Evolutionary conservation across 2,797 vertebrate genomes (phyloP).

Genomic region (Merluccius polli): DNA sequence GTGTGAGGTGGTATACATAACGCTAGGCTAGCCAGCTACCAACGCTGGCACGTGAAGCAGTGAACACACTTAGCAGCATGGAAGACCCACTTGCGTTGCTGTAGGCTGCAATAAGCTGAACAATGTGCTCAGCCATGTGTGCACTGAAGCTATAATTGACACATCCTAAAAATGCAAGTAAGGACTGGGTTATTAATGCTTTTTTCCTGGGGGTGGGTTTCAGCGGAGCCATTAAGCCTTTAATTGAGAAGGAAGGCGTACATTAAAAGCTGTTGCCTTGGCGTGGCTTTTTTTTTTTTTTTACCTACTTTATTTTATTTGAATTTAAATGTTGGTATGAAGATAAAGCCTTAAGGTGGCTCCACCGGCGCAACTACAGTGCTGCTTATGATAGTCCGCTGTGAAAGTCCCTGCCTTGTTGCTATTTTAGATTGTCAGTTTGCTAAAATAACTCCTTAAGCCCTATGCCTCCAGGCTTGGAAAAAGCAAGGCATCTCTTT

Average conservation of each 20-base stretch:
- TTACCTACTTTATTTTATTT: constrained; percentile 26
- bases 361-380: constrained; percentile 42
- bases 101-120: constrained; percentile 58
- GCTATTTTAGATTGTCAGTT: constrained; percentile 67
- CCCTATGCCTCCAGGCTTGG: constrained; percentile 64
- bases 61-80: constrained; percentile 26
- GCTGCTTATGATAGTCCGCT: constrained; percentile 39
- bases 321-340: constrained; percentile 34
- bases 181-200: constrained; percentile 73
- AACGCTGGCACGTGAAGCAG: background rate
- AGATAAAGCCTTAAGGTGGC: constrained; percentile 52
- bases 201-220: constrained; percentile 69
- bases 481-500: constrained; percentile 72
- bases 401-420: constrained; percentile 37
- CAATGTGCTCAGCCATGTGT: constrained; percentile 57
- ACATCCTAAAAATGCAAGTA: constrained; percentile 72
- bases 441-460: constrained; percentile 67
- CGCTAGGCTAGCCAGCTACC: background rate
- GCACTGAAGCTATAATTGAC: constrained; percentile 69
- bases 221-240: constrained; percentile 73
- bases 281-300: constrained; percentile 56
- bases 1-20: background rate
- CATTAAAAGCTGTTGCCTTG: constrained; percentile 72
- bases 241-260: constrained; percentile 75
- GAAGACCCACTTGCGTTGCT: constrained; percentile 49